These are phyloP conservation scores for Agrotis puta DNA, from an alignment of 2,888 invertebrate species.

Conservation along the genomic window DNA sequence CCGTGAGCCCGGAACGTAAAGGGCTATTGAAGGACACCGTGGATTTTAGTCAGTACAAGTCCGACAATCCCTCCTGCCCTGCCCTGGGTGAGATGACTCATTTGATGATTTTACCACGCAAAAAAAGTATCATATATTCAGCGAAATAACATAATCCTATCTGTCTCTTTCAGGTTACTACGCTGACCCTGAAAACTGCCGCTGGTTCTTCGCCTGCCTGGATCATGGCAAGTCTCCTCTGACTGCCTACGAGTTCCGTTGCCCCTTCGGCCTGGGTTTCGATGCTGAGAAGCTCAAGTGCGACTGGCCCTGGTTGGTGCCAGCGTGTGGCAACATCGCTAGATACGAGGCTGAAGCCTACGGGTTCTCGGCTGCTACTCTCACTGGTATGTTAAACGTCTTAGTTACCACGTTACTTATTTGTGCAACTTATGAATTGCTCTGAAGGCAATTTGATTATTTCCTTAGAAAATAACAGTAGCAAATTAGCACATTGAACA, in stretches of 20 bases:
- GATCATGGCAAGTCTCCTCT: slow-evolving; percentile 92
- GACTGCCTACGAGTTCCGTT: slow-evolving; percentile 95
- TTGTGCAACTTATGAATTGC: no score
- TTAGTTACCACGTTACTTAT: neutral
- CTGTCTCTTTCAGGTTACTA: slow-evolving; percentile 92
- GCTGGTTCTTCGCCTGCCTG: slow-evolving; percentile 96
- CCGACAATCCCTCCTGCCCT: no score
- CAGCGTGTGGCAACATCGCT: slow-evolving; percentile 91
- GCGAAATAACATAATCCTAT: neutral
- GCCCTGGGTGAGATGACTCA: no score
- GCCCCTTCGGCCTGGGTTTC: slow-evolving; percentile 95
- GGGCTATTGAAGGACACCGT: no score
- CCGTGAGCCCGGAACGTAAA: no score
- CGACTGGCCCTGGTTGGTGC: slow-evolving; percentile 95
- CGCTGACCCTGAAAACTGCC: slow-evolving; percentile 95
- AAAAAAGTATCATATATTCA: neutral
- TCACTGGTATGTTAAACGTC: slow-evolving; percentile 75
- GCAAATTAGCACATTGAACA: neutral
- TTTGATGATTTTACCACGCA: no score
- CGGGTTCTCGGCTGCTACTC: slow-evolving; percentile 84
- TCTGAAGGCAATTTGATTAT: neutral
- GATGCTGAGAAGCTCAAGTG: slow-evolving; percentile 93
- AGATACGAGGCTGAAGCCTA: slow-evolving; percentile 89
- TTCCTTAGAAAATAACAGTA: neutral
- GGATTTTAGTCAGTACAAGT: no score